phyloP scores from a whole-genome alignment of 2,888 invertebrate species.

The Tridacna crocea region DNA sequence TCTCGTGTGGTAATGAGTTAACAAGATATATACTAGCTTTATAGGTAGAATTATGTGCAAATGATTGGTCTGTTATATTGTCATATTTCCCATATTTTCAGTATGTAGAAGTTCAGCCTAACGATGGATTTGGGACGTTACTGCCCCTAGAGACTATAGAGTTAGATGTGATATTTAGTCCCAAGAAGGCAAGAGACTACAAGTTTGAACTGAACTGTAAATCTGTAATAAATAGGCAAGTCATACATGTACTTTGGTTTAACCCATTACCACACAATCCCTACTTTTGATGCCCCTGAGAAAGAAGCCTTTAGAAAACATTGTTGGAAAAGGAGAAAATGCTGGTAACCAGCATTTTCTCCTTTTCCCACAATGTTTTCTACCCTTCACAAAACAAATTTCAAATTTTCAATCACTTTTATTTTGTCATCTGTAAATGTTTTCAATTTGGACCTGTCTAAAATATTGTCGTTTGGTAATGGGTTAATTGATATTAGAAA shows the following conservation, averaged over 20 bases:
- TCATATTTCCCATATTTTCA: constrained; percentile 58
- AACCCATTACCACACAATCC: too few species aligned
- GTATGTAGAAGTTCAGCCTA: constrained; percentile 84
- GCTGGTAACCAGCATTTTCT: constrained; percentile 7
- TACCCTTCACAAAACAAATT: background rate
- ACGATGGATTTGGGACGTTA: constrained; percentile 84
- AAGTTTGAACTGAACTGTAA: constrained; percentile 83
- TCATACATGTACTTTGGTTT: background rate
- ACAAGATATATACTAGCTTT: too few species aligned
- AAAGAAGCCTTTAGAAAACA: background rate
- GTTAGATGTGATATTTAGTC: constrained; percentile 83
- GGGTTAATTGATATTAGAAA: too few species aligned
- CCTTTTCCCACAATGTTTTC: constrained; percentile 16
- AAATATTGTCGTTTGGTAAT: too few species aligned
- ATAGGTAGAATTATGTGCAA: too few species aligned
- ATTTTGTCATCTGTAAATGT: too few species aligned
- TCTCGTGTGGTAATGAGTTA: too few species aligned
- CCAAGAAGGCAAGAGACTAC: constrained; percentile 81
- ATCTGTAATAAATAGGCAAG: constrained; percentile 83
- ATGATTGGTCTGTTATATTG: too few species aligned
- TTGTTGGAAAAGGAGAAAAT: constrained; percentile 9
- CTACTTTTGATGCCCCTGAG: too few species aligned
- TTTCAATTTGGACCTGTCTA: too few species aligned
- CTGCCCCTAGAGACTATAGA: constrained; percentile 83
- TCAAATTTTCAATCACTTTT: too few species aligned